Evolutionary conservation across 2,797 vertebrate species (phyloP).

Genomic region (Oryzias dopingdopingensis): DNA sequence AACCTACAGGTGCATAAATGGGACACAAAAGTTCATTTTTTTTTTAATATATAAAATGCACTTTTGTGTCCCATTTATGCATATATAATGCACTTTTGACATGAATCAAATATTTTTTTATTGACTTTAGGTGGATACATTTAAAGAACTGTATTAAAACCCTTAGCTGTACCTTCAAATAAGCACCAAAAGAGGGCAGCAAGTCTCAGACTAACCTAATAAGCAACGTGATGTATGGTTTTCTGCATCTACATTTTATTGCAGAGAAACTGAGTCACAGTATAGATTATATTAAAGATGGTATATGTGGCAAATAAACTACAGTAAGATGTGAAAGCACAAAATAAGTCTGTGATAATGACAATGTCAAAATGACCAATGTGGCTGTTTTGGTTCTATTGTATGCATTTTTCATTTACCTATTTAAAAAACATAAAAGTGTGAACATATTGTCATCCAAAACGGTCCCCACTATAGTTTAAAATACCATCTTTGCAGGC

Average conservation of each 20-base stretch:
- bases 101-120: background rate
- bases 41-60: no score
- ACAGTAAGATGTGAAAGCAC: background rate
- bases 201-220: slow-evolving; percentile 22
- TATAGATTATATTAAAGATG: no score
- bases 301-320: background rate
- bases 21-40: no score
- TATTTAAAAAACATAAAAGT: background rate
- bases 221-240: background rate
- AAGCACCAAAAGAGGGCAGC: slow-evolving; percentile 66
- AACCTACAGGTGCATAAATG: no score
- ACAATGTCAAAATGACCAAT: no score
- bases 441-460: background rate
- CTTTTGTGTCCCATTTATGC: no score
- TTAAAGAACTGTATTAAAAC: background rate
- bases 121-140: background rate
- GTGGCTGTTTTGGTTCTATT: no score
- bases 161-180: slow-evolving; percentile 15
- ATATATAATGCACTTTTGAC: no score
- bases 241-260: slow-evolving; percentile 10
- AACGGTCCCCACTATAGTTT: background rate
- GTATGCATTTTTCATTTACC: no score
- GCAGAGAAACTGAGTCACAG: background rate
- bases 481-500: slow-evolving; percentile 12
- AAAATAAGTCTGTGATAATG: no score